Base-by-base conservation (phyloP, 2,888 invertebrate genomes). In the Trichacis sp. region DNA sequence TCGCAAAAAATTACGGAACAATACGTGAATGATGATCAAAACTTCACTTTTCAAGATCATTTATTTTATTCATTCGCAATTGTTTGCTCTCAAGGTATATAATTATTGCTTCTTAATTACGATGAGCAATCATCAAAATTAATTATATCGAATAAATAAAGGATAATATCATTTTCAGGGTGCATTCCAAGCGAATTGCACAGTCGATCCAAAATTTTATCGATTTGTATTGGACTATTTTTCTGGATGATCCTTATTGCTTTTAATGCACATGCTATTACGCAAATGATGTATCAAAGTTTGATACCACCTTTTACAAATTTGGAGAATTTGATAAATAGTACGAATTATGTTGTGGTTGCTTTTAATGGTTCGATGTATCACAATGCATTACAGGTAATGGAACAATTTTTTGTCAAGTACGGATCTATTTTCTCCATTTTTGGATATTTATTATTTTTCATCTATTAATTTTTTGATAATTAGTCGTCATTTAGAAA, bases 181-280 rank as follows among this genome's bases (percentile, higher is more conserved):
- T 20, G 8, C 4, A 38, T 64, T 1, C 63, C 69, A 1, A 1
- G 1, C 1, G 50, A 55, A 20, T 15, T 61, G 9, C 43, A 61
- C 30, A 52, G 24, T 1, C 64, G 51, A 46, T 63, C 67, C 0
- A 64, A 47, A 51, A 17, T 64, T 0, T 45, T 71, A 1, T 60
- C 59, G n/a, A 29, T 67, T 6, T 61, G 33, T 1, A 60, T 64
- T 8, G 61, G 65, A 8, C n/a, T 69, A 6, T 69, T 67, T 12
- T 63, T 61, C 0, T 69, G 63, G 60, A 15, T 68, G 1, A 48
- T 69, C 12, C 19, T 68, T 1, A 65, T 63, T 30, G 67, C 65
- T 8, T 69, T 67, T n/a, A 71, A 40, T 14, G 66, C 71, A 1
- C 51, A 69, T 19, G 57, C 68, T 4, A 62, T 70, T 29, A 62